phyloP scores from a whole-genome alignment of 2,113 vertebrate species.

The Galemys pyrenaicus region DNA sequence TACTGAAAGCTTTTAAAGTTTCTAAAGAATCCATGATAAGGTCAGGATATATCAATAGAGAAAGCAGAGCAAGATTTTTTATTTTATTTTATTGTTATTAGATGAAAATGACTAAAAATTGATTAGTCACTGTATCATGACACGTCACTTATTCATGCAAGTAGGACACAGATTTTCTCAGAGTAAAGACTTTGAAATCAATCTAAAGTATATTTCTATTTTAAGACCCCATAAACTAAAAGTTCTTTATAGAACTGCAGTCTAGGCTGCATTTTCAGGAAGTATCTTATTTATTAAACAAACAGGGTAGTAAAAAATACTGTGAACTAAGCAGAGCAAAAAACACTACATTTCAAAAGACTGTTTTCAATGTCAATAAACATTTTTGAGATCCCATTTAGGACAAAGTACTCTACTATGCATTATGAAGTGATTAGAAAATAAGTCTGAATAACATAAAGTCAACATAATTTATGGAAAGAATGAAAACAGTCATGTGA shows the following conservation, averaged over 20 bases:
- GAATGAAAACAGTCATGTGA: background rate
- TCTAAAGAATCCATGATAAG: constrained; percentile 60
- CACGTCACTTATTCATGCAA: constrained; percentile 33
- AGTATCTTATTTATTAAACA: constrained; percentile 56
- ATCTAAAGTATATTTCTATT: background rate
- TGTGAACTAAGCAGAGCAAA: background rate
- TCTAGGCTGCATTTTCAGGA: background rate
- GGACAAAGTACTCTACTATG: background rate
- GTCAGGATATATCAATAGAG: constrained; percentile 42
- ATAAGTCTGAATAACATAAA: background rate
- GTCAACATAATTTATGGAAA: background rate
- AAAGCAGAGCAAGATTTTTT: constrained; percentile 52
- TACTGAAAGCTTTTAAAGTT: constrained; percentile 55
- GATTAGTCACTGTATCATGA: background rate
- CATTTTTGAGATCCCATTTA: constrained; percentile 8
- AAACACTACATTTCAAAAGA: background rate
- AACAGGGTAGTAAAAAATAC: constrained; percentile 11
- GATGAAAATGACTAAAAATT: constrained; percentile 55
- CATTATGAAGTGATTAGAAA: constrained; percentile 12
- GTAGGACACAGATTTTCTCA: constrained; percentile 1
- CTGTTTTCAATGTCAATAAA: constrained; percentile 26
- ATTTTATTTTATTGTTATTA: constrained; percentile 40
- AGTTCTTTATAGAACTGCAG: constrained; percentile 29
- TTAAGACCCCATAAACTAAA: constrained; percentile 19
- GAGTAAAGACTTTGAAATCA: background rate